Evolutionary conservation across 2,113 vertebrate species (phyloP), one percentile per base, ranked within the genome.

Genomic region (Rattus rattus): DNA sequence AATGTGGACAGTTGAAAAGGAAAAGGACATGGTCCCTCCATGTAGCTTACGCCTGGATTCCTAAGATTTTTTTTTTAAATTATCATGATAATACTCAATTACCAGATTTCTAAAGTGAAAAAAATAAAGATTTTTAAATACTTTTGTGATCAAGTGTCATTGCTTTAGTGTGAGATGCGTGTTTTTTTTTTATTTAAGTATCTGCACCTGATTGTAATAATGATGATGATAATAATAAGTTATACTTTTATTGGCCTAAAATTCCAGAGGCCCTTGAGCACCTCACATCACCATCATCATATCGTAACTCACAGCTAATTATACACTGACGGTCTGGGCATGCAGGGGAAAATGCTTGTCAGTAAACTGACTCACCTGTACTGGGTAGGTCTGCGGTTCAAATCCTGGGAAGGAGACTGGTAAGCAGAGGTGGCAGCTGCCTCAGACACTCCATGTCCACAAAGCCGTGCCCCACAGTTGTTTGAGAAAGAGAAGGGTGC

Each of bases 261-360:
- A 95, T 96, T 97, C 91, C 84, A 77, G 96, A 97, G 91, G 95
- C 94, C 93, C 89, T 96, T 91, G 65, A 98, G 97, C 73, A 5
- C 73, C 72, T 97, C 88, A 69, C 63, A 95, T 67, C 61, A 49
- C 96, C 96, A 96, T 94, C 92, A 92, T 92, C 81, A 94, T 94
- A 94, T 54, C 96, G 59, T 97, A 97, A 96, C 93, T 97, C 90
- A 95, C 17, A 52, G 70, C n/a, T 98, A 97, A 98, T 98, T 97
- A 97, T 36, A 96, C 22, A 63, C 20, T 39, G 59, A 96, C 79
- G 39, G 65, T 88, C 52, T 92, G 73, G 43, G 72, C 95, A 91
- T 77, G 92, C 59, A 91, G 91, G 79, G 80, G 92, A 49, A 39
- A 97, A 91, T 8, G 12, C 54, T 95, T 83, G 90, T 89, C 91